Conservation (phyloP, 1,140 invertebrate species). For the Achroia grisella region DNA sequence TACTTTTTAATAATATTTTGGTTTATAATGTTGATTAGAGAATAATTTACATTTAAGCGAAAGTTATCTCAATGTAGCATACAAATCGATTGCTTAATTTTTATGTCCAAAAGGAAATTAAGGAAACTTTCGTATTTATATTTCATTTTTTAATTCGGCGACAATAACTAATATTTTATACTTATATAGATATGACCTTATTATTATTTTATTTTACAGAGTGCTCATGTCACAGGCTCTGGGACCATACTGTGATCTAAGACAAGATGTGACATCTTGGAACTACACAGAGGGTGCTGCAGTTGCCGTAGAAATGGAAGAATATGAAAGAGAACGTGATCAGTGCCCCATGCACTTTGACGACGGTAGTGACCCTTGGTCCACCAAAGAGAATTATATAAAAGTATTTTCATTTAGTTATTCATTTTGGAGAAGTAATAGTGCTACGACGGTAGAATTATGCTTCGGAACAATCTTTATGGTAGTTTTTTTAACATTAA, state of each 20-base stretch:
- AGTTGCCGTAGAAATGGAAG: constrained; percentile 91
- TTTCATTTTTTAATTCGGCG: too few relatives aligned
- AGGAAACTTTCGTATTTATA: too few relatives aligned
- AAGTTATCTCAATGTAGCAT: too few relatives aligned
- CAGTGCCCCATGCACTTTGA: constrained; percentile 97
- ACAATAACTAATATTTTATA: too few relatives aligned
- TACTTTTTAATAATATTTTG: too few relatives aligned
- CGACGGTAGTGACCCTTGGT: constrained; percentile 91
- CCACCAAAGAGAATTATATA: constrained; percentile 80
- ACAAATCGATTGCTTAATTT: too few relatives aligned
- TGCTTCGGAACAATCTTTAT: constrained; percentile 9
- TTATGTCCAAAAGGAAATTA: too few relatives aligned
- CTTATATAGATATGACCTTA: too few relatives aligned
- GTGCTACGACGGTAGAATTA: constrained; percentile 9
- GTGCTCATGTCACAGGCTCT: constrained; percentile 79
- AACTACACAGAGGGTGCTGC: constrained; percentile 93
- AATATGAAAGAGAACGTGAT: constrained; percentile 94
- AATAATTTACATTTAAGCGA: too few relatives aligned
- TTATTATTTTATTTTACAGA: constrained; percentile 37
- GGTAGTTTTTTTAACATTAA: constrained; percentile 10
- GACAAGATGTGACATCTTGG: constrained; percentile 91
- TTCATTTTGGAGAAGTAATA: constrained; percentile 52
- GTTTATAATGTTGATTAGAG: too few relatives aligned
- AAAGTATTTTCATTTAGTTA: constrained; percentile 78
- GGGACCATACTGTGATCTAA: constrained; percentile 91